Base-by-base conservation (phyloP, 1,140 invertebrate species). In the Lucilia cuprina region DNA sequence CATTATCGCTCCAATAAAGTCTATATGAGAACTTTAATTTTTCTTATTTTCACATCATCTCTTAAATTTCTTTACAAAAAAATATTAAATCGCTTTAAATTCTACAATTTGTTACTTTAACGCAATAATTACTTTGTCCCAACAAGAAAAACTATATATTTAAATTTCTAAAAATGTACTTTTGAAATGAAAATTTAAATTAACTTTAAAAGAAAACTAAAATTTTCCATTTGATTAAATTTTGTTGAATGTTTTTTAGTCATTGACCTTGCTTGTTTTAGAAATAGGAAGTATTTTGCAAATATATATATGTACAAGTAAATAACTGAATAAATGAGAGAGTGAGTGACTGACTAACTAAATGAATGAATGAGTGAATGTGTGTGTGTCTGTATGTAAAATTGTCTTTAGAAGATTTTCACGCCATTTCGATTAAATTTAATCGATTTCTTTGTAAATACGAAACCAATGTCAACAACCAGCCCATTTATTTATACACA, bases 381-480 rank as follows among this genome's bases (percentile, higher is more conserved):
- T 3, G 30, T 60, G 19, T 55, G 12, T 49, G 12, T 50, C 9
- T 21, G 17, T 75, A 83, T 83, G 17, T 35, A 83, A 55, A 82
- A 82, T 65, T 83, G 74, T 83, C 49, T 49, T 65, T 74, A 49
- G 78, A 84, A 82, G 78, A 84, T 84, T 82, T 82, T 78, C 75
- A 50, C 35, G 83, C 83, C 77, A 84, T 82, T 84, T 84, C 83
- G 83, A 84, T 84, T 84, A 84, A 84, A 84, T 84, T 84, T 84
- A 84, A 84, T 84, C 83, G 83, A 84, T 84, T 84, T 84, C 83
- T 74, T 84, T 84, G 83, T 82, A 84, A 84, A 82, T 82, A 82
- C 78, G 78, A 82, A 84, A 84, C 83, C 83, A 84, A 84, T 84
- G 83, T 84, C 83, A 84, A 84, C 83, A 84, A 82, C 83, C 83